These are phyloP conservation scores for Ellobius talpinus DNA, from an alignment of 2,113 vertebrate species.

Conservation along the genomic window DNA sequence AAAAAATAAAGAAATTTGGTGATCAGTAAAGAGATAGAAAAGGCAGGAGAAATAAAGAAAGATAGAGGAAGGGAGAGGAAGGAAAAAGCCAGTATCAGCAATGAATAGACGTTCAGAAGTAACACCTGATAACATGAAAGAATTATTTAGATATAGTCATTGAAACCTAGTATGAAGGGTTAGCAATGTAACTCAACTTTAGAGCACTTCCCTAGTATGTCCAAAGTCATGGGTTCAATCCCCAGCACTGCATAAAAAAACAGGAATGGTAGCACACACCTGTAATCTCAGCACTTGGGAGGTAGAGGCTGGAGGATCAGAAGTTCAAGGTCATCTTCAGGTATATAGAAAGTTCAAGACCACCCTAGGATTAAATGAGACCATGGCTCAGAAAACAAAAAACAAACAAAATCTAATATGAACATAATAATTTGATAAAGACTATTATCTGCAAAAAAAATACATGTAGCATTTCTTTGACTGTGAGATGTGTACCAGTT, in stretches of 20 bases:
- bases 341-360: background rate
- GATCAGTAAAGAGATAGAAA: background rate
- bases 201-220: background rate
- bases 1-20: background rate
- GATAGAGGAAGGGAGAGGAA: background rate
- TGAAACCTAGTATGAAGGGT: background rate
- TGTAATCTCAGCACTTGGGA: background rate
- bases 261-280: background rate
- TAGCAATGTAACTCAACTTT: background rate
- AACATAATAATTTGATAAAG: background rate
- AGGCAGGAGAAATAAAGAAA: background rate
- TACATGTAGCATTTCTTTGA: background rate
- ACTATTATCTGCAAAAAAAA: constrained; percentile 37
- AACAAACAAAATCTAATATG: background rate
- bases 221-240: background rate
- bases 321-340: background rate
- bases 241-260: background rate
- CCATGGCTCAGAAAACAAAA: background rate
- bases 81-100: background rate
- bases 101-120: background rate
- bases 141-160: background rate
- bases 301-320: background rate
- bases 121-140: constrained; percentile 33
- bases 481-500: background rate
- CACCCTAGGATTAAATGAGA: background rate